These are phyloP conservation scores for Bombus turneri DNA, from an alignment of 1,140 invertebrate genomes.

Conservation along the genomic window DNA sequence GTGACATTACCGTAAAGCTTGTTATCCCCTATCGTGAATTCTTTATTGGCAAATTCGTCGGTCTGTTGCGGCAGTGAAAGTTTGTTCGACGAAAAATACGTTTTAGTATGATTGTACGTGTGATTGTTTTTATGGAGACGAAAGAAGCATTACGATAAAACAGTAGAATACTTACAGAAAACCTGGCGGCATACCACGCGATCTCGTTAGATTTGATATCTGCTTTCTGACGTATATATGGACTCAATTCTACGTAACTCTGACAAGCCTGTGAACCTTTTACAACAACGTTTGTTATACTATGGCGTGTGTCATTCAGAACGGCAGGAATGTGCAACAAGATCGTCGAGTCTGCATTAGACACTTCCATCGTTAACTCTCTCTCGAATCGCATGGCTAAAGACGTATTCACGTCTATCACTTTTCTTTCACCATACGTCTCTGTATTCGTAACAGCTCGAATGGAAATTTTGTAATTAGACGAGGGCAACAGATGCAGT, in stretches of 20 bases:
- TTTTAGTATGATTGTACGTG: too few relatives aligned
- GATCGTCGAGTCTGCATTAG: slow-evolving; percentile 47
- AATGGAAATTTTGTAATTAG: slow-evolving; percentile 54
- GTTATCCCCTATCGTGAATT: slow-evolving; percentile 63
- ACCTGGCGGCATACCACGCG: slow-evolving; percentile 56
- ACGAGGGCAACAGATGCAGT: slow-evolving; percentile 59
- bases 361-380: background rate
- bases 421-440: background rate
- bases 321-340: slow-evolving; percentile 61
- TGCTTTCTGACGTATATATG: background rate
- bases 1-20: slow-evolving; percentile 17
- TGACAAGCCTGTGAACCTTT: slow-evolving; percentile 58
- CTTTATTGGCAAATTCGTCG: background rate
- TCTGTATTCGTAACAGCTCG: slow-evolving; percentile 39
- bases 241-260: slow-evolving; percentile 6
- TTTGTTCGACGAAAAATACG: background rate
- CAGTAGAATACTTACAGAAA: slow-evolving; percentile 40
- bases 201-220: slow-evolving; percentile 42
- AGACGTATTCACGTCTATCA: slow-evolving; percentile 2
- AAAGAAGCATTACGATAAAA: background rate
- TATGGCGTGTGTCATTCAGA: slow-evolving; percentile 52
- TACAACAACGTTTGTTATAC: slow-evolving; percentile 53
- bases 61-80: slow-evolving; percentile 31
- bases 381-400: slow-evolving; percentile 41
- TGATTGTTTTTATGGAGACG: background rate